A percentile compares a stretch with the other conserved stretches of the same genome.
Conservation (phyloP, 2,113 vertebrate species). For the Paradoxurus hermaphroditus region DNA sequence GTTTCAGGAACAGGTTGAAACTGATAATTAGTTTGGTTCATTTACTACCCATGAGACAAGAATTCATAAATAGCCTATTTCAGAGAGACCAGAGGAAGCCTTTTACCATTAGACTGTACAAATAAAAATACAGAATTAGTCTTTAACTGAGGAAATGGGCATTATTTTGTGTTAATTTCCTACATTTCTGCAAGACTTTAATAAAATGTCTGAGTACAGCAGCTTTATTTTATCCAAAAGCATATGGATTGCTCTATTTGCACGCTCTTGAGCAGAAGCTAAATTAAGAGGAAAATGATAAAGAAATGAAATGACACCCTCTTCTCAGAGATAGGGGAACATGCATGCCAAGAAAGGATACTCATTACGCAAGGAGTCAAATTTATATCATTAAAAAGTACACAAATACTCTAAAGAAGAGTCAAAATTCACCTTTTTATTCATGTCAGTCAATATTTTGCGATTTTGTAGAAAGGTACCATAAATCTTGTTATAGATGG, state of each 20-base stretch:
- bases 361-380: background rate
- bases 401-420: background rate
- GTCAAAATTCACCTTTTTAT: background rate
- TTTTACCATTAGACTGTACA: background rate
- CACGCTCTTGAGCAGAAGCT: background rate
- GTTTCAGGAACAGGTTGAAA: background rate
- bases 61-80: background rate
- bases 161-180: background rate
- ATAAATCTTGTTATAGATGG: background rate
- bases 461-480: background rate
- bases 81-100: background rate
- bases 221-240: background rate
- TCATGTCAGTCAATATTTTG: background rate
- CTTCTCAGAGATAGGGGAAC: background rate
- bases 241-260: background rate
- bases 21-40: background rate
- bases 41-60: background rate
- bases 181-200: background rate
- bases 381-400: background rate
- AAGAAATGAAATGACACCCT: background rate
- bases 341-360: background rate
- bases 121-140: background rate
- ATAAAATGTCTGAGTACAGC: background rate
- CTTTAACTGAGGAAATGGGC: background rate
- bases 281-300: background rate